Percentiles rank a stretch among this genome's conserved stretches.
Evolutionary conservation across 2,113 vertebrate genomes (phyloP).

Genomic region (Brienomyrus brachyistius): DNA sequence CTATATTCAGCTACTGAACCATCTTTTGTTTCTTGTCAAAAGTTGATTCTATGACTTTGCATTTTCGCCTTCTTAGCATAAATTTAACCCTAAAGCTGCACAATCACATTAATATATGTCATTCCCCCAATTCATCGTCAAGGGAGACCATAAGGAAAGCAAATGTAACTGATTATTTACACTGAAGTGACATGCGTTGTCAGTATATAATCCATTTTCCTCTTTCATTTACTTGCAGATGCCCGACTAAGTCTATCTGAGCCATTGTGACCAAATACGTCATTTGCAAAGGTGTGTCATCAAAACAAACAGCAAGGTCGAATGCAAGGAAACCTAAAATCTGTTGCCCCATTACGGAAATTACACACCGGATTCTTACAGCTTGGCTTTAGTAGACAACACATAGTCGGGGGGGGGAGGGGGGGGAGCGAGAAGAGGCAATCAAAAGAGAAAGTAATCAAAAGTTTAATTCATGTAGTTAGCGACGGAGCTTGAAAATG

Average conservation of each 20-base stretch:
- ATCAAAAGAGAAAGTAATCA: background rate
- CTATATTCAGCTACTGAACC: background rate
- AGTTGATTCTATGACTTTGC: background rate
- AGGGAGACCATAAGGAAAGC: background rate
- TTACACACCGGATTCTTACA: background rate
- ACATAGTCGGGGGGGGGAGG: background rate
- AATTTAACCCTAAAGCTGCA: background rate
- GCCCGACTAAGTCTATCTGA: background rate
- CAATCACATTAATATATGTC: background rate
- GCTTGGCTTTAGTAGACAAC: background rate
- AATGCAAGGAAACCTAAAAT: background rate
- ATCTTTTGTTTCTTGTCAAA: background rate
- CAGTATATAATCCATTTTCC: background rate
- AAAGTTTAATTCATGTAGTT: background rate
- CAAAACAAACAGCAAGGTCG: background rate
- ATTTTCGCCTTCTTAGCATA: background rate
- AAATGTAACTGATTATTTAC: background rate
- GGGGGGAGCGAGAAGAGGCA: background rate
- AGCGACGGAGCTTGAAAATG: background rate
- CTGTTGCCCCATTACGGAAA: background rate
- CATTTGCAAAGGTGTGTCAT: background rate
- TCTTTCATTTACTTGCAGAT: background rate
- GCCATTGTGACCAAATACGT: background rate
- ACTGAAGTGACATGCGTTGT: background rate
- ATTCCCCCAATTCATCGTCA: background rate